These are phyloP conservation scores for Donacobius atricapilla DNA, from an alignment of 2,113 vertebrate genomes.

Conservation along the genomic window DNA sequence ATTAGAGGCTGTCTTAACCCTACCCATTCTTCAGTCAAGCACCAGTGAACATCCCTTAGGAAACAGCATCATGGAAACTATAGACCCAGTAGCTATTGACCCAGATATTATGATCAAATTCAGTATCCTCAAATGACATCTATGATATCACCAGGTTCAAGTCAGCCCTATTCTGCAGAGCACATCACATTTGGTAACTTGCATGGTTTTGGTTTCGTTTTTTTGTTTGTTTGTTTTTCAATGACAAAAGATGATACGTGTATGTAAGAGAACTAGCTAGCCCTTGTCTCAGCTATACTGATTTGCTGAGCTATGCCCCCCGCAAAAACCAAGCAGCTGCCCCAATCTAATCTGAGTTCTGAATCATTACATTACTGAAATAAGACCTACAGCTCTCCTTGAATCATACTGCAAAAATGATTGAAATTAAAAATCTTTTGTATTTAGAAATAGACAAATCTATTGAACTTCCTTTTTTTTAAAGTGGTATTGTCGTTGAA, in stretches of 20 bases:
- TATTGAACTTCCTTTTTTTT: background rate
- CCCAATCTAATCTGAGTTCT: background rate
- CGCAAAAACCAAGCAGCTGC: background rate
- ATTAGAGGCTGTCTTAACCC: background rate
- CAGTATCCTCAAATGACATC: background rate
- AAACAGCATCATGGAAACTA: background rate
- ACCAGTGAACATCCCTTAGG: background rate
- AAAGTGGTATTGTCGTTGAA: background rate
- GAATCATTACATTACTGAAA: background rate
- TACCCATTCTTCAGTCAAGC: background rate
- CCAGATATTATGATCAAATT: background rate
- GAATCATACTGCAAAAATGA: background rate
- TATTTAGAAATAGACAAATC: background rate
- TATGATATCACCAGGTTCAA: background rate
- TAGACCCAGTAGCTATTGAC: background rate
- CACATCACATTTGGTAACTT: background rate
- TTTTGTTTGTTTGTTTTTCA: too few relatives aligned
- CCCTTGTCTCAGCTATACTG: background rate
- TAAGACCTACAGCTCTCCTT: background rate
- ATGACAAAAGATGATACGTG: background rate
- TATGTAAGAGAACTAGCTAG: background rate
- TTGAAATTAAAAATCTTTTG: background rate
- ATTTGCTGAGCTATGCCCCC: background rate
- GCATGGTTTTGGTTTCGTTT: background rate
- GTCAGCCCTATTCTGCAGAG: background rate